Evolutionary conservation across 2,797 vertebrate genomes (phyloP), one percentile per base, ranked within the genome.

Genomic region (Phylloscopus collybita): DNA sequence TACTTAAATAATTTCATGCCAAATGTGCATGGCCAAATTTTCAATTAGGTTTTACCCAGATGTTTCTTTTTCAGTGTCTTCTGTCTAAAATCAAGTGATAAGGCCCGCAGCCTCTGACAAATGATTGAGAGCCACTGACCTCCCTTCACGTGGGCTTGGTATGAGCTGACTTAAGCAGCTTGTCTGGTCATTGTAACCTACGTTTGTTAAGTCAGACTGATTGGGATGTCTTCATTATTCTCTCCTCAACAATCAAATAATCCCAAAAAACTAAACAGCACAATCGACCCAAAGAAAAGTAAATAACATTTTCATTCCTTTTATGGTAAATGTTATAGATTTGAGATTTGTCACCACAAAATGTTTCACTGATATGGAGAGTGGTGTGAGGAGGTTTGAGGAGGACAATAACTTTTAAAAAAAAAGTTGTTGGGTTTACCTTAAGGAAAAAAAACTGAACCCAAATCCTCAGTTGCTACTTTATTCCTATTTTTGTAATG

Each of bases 71-170:
- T 44, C 92, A 88, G 60, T 73, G 84, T 65, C 66, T 94, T 96
- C 69, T 89, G 47, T 62, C 91, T 93, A 12, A 92, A 91, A 80
- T 30, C 72, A 91, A 90, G 92, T 93, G 86, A 76, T 97, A 94
- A 83, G 74, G 23, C 75, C 75, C 3, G 0, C 60, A 83, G 74
- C 85, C 94, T 92, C 56, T 91, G 89, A 94, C 89, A 96, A 30
- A 69, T 94, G 51, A 85, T 95, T 94, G 74, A 95, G 93, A 90
- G 30, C 66, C 38, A 13, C 64, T 88, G 75, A 88, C 80, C 70
- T 91, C 27, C 3, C n/a, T 78, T 91, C 72, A 32, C 9, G 5
- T 87, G 44, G 69, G 66, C 61, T 92, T 80, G 86, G 66, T 88
- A n/a, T 3, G 1, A 42, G 69, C 94, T 81, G 67, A 53, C 79